phyloP scores from a whole-genome alignment of 2,797 vertebrate species.

The Buceros bicornis region DNA sequence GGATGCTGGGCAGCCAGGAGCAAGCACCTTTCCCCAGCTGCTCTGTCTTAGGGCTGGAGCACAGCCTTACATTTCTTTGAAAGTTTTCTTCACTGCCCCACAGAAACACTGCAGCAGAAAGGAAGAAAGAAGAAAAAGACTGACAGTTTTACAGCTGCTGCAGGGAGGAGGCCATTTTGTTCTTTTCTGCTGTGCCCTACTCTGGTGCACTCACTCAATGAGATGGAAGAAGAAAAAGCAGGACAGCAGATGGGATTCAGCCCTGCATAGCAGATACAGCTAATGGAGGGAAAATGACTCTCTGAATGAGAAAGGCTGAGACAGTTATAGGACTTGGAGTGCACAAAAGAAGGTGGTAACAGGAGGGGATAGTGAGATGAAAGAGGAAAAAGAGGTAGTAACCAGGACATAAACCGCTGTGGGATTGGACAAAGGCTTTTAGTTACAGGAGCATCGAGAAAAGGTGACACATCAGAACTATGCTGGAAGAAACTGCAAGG shows the following conservation, averaged over 20 bases:
- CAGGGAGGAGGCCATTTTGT: not conserved
- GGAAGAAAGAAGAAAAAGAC: not conserved
- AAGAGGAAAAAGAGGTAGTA: not conserved
- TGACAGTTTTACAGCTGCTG: not conserved
- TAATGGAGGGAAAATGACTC: not conserved
- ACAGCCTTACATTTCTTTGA: not conserved
- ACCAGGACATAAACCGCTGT: not conserved
- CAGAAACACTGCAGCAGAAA: not conserved
- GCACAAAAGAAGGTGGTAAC: not conserved
- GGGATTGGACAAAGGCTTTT: not conserved
- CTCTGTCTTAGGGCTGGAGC: not conserved
- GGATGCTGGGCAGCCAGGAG: not conserved
- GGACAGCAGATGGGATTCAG: not conserved
- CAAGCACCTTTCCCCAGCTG: not conserved
- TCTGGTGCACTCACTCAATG: not conserved
- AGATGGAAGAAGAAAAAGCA: not conserved
- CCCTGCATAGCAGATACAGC: not conserved
- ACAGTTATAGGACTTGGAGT: not conserved
- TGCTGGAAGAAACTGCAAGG: accelerated
- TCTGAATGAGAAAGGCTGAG: not conserved
- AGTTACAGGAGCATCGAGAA: not conserved
- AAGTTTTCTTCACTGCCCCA: not conserved
- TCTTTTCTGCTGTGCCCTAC: not conserved
- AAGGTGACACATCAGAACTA: not conserved
- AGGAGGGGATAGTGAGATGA: not conserved